Evolutionary conservation across 2,797 vertebrate species (phyloP), one percentile per base, ranked within the genome.

Genomic region (Melanotaenia nigrans): DNA sequence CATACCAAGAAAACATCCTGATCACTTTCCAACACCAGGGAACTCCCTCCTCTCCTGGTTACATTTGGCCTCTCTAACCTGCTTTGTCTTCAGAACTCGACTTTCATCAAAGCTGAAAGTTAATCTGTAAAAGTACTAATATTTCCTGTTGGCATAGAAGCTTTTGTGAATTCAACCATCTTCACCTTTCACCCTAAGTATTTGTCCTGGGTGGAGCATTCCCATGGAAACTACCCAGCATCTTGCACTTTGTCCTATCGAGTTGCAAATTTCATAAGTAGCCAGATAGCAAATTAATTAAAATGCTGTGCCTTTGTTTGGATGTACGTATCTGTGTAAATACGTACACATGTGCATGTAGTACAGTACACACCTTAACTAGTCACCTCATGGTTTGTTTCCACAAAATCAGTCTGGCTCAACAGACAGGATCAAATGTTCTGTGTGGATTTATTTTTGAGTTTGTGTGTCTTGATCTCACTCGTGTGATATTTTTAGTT

Each of bases 161-260:
- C 12, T 61, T 66, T 71, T 57, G 47, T n/a, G 32, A 42, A 13
- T 69, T 57, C 58, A 77, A 16, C 33, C 3, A 22, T 35, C 35
- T 12, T 36, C 10, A 1, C 49, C 16, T 59, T 60, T 25, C 24
- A 25, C 4, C 28, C 30, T 33, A 53, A 18, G 51, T 0, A 10
- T 65, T 73, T 76, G 35, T 59, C 28, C 22, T 54, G 36, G 68
- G 68, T 69, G 69, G 68, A 67, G 58, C 47, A 35, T 79, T 58
- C 3, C 61, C 9, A 45, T 70, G 64, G 54, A 73, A 63, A 76
- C 24, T 36, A 81, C 61, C 9, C 28, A 61, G 13, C n/a, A 62
- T 32, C 55, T 71, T 65, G 36, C 74, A 78, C 82, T 72, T 56
- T 75, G n/a, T 51, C 22, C 58, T 78, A 75, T 87, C 76, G 49